Conservation (phyloP, 2,888 invertebrate genomes). For the Shargacucullia verbasci region DNA sequence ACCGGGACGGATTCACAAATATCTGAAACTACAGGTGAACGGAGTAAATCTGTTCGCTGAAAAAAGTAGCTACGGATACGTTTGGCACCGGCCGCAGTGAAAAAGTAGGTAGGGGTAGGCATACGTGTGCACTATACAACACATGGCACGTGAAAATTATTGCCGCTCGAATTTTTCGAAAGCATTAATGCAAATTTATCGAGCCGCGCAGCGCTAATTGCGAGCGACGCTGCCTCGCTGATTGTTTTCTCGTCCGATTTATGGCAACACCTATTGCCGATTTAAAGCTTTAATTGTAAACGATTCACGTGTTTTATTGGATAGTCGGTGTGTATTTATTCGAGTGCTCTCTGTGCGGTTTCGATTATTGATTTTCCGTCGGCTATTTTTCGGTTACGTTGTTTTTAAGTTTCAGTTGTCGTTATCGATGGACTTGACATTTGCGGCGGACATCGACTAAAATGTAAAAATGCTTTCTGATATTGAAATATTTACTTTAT, state of each 20-base stretch:
- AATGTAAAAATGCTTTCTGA: conserved; percentile 11
- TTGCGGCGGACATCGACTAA: conserved; percentile 6
- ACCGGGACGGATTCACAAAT: conserved; percentile 24
- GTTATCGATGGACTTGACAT: conserved; percentile 23
- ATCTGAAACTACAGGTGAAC: conserved; percentile 50
- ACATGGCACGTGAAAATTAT: conserved; percentile 86
- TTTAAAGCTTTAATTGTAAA: conserved; percentile 89
- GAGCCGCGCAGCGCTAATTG: conserved; percentile 88
- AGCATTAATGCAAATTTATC: conserved; percentile 89
- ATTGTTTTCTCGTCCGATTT: conserved; percentile 88
- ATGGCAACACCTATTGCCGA: conserved; percentile 89
- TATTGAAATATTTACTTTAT: conserved; percentile 16
- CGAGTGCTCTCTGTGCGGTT: conserved; percentile 82
- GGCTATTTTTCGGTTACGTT: conserved; percentile 65
- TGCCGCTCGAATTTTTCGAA: conserved; percentile 87
- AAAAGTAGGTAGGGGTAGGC: conserved; percentile 50
- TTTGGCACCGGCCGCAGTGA: conserved; percentile 59
- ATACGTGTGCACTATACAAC: conserved; percentile 69
- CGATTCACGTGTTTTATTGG: conserved; percentile 89
- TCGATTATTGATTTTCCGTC: conserved; percentile 84
- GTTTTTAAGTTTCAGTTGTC: conserved; percentile 71
- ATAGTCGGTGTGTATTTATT: conserved; percentile 87
- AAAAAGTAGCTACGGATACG: conserved; percentile 45
- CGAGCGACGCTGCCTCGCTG: conserved; percentile 86
- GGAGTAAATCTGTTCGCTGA: conserved; percentile 49